Conservation (phyloP, 2,888 invertebrate species). For the Cheilosia scutellata region DNA sequence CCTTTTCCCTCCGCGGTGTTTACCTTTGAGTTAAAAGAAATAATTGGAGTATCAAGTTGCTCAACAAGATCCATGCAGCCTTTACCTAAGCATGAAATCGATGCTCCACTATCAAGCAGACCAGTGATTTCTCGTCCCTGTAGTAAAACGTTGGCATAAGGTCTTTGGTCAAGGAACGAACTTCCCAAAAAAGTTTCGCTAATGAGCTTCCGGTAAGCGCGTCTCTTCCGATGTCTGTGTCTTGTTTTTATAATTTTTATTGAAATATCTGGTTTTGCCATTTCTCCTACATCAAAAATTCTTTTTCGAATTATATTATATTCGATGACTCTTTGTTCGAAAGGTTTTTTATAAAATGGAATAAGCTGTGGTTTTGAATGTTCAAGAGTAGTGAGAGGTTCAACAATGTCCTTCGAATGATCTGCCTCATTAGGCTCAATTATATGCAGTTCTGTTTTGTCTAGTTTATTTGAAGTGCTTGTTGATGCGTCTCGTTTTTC, state of each 20-base stretch:
- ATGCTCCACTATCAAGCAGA: constrained; percentile 24
- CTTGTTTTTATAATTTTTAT: neutral
- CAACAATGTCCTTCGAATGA: neutral
- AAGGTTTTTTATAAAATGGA: constrained; percentile 9
- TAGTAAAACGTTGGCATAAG: neutral
- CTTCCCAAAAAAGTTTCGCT: neutral
- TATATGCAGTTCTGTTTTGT: neutral
- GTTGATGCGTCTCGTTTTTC: constrained; percentile 10
- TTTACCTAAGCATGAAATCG: constrained; percentile 24
- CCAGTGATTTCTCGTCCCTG: neutral
- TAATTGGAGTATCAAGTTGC: constrained; percentile 5
- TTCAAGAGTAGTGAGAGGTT: neutral
- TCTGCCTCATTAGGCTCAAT: neutral
- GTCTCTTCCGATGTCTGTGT: neutral
- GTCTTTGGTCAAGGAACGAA: neutral
- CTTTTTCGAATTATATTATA: constrained; percentile 15
- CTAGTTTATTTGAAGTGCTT: neutral
- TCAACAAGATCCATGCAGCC: constrained; percentile 6
- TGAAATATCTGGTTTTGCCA: neutral
- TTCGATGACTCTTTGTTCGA: constrained; percentile 6
- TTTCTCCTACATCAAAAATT: neutral
- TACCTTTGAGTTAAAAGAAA: constrained; percentile 1
- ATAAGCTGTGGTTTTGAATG: neutral
- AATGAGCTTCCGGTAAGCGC: constrained; percentile 2
- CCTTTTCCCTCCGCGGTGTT: constrained; percentile 25